phyloP scores from a whole-genome alignment of 2,797 vertebrate genomes.

The Parambassis ranga region DNA sequence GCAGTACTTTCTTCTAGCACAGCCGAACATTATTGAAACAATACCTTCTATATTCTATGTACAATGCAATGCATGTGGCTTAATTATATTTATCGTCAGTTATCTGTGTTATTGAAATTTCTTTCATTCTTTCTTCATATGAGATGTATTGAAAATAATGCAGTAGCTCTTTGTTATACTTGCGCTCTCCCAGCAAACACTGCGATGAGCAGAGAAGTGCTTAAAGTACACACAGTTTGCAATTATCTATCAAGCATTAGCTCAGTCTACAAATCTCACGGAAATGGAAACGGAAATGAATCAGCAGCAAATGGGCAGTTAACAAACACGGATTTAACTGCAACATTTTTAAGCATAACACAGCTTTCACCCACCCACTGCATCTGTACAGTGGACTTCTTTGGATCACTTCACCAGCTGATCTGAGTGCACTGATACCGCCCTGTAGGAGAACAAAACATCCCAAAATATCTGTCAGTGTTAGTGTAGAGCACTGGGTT shows the following conservation, averaged over 20 bases:
- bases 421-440: neutral
- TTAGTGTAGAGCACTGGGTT: neutral
- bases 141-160: neutral
- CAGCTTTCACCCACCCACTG: neutral
- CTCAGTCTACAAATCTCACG: slow-evolving; percentile 21
- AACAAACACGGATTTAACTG: neutral
- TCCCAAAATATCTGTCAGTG: neutral
- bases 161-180: neutral
- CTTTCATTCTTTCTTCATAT: no score
- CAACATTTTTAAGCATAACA: slow-evolving; percentile 7
- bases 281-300: slow-evolving; percentile 14
- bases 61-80: no score
- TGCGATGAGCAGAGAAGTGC: slow-evolving; percentile 1
- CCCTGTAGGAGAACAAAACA: neutral
- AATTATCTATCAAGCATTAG: slow-evolving; percentile 17
- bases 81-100: no score
- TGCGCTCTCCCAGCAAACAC: neutral
- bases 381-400: neutral
- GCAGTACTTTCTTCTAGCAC: no score
- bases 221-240: slow-evolving; percentile 3
- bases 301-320: slow-evolving; percentile 1
- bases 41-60: no score
- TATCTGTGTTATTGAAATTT: no score
- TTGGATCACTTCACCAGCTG: neutral
- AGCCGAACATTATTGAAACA: no score